A percentile compares a stretch with the other conserved stretches of the same genome.
phyloP scores from a whole-genome alignment of 2,888 invertebrate genomes.

The Nasonovia ribisnigri region DNA sequence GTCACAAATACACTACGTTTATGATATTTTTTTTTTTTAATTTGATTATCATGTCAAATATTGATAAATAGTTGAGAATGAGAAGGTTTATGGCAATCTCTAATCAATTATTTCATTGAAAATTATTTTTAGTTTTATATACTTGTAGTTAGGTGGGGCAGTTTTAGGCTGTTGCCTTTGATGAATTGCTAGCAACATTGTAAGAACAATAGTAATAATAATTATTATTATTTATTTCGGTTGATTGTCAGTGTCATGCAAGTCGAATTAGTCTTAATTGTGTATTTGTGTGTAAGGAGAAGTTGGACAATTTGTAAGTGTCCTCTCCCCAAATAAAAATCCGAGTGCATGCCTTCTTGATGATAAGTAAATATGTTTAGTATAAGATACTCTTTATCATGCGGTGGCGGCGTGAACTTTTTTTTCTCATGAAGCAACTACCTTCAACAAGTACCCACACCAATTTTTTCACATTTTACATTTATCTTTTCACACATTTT shows the following conservation, averaged over 20 bases:
- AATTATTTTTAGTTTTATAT: conserved; percentile 8
- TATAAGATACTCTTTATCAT: background rate
- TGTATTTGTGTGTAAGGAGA: background rate
- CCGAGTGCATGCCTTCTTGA: background rate
- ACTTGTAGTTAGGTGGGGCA: background rate
- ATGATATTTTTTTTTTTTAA: background rate
- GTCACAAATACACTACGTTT: background rate
- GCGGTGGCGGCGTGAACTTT: no score
- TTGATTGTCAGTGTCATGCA: background rate
- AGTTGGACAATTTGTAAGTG: no score
- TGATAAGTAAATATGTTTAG: background rate
- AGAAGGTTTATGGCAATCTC: background rate
- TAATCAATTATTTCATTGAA: background rate
- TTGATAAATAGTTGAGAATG: background rate
- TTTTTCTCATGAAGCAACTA: no score
- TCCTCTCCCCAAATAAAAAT: background rate
- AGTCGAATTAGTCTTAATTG: background rate
- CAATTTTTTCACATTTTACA: no score
- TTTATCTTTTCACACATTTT: no score
- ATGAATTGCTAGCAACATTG: background rate
- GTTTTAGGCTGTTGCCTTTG: background rate
- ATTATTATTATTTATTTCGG: background rate
- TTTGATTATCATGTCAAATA: background rate
- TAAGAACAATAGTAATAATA: background rate
- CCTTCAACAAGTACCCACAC: no score